Percentiles rank a stretch among this genome's conserved stretches.
phyloP scores from a whole-genome alignment of 2,113 vertebrate genomes.

The Taurulus bubalis region DNA sequence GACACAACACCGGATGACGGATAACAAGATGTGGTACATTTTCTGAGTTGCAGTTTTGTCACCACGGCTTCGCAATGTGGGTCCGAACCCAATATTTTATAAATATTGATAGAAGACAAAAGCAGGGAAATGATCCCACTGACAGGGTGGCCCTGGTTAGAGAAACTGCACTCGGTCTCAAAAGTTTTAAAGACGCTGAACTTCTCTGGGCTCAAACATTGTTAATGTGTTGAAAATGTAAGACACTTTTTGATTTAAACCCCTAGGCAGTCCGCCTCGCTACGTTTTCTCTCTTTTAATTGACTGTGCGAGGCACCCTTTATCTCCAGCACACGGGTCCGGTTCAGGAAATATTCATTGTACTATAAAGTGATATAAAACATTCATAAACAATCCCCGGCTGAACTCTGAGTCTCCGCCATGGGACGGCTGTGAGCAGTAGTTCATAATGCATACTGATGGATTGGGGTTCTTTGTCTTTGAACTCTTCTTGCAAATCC shows the following conservation, averaged over 20 bases:
- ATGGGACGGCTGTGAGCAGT: conserved; percentile 26
- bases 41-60: conserved; percentile 17
- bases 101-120: conserved; percentile 53
- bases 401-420: conserved; percentile 49
- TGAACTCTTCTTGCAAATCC: conserved; percentile 65
- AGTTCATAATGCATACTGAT: conserved; percentile 66
- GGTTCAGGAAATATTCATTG: conserved; percentile 52
- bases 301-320: conserved; percentile 21
- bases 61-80: neutral
- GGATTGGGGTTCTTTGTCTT: conserved; percentile 70
- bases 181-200: conserved; percentile 9
- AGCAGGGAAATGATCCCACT: conserved; percentile 16
- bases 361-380: conserved; percentile 67
- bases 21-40: conserved; percentile 48
- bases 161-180: neutral
- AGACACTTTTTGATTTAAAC: conserved; percentile 6
- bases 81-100: neutral
- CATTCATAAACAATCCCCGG: conserved; percentile 68
- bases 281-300: conserved; percentile 22
- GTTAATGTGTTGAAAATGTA: conserved; percentile 23
- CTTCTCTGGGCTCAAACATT: neutral
- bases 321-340: conserved; percentile 21
- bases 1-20: conserved; percentile 44
- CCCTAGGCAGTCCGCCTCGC: neutral
- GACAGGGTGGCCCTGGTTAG: conserved; percentile 27